Conservation (phyloP, 2,888 invertebrate genomes). For the Epistrophe grossulariae region DNA sequence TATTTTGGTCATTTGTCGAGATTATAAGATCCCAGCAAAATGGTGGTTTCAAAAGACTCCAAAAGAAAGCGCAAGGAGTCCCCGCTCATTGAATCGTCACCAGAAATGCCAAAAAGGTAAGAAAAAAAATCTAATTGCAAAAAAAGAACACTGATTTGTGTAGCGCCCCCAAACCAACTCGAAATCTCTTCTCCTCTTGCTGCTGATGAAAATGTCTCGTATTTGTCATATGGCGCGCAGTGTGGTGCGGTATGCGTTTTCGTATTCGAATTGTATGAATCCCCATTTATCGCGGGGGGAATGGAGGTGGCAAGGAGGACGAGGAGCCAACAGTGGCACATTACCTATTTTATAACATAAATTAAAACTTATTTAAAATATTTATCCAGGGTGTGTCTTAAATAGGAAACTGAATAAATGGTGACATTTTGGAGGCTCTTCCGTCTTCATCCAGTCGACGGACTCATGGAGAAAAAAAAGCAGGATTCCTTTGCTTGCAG, state of each 20-base stretch:
- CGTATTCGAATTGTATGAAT: conserved; percentile 23
- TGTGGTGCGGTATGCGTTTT: conserved; percentile 16
- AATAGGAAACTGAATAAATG: conserved; percentile 21
- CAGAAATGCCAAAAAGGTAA: conserved; percentile 84
- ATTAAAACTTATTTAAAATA: conserved; percentile 33
- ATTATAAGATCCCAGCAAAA: conserved; percentile 77
- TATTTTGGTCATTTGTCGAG: conserved; percentile 63
- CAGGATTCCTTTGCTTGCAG: background rate
- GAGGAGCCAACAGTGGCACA: background rate
- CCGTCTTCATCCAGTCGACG: background rate
- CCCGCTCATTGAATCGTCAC: conserved; percentile 82
- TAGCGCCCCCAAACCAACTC: conserved; percentile 63
- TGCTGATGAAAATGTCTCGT: conserved; percentile 52
- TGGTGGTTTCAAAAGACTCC: conserved; percentile 84
- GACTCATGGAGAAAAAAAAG: background rate
- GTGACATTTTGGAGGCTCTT: background rate
- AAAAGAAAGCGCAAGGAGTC: conserved; percentile 83
- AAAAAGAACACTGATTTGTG: conserved; percentile 19
- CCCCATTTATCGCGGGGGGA: conserved; percentile 1
- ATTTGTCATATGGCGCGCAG: conserved; percentile 39
- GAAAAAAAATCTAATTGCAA: conserved; percentile 57
- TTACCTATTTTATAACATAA: conserved; percentile 29
- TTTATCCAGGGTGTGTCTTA: conserved; percentile 60
- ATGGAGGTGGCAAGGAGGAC: background rate
- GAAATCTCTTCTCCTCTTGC: conserved; percentile 39